Conservation (phyloP, 2,888 invertebrate genomes). For the Spialia ferax region DNA sequence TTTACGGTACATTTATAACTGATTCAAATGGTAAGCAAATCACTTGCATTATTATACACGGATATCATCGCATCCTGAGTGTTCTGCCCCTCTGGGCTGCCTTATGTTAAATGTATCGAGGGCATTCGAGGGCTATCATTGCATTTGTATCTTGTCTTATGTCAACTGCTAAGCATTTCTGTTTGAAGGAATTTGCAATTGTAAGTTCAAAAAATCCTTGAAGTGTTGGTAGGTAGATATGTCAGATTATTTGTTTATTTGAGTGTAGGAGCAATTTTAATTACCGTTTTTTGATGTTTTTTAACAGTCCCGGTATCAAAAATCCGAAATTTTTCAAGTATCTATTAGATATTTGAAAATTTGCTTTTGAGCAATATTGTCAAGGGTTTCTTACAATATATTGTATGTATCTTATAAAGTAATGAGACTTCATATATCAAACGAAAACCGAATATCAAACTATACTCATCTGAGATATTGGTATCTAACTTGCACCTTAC, state of each 20-base stretch:
- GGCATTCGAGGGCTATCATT: constrained; percentile 27
- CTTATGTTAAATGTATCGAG: constrained; percentile 21
- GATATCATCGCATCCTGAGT: constrained; percentile 23
- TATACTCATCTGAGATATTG: neutral
- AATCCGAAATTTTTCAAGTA: no score
- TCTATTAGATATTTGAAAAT: no score
- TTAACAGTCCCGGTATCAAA: no score
- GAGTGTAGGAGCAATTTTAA: no score
- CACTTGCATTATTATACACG: constrained; percentile 39
- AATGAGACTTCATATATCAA: no score
- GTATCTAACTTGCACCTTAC: neutral
- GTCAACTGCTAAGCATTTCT: neutral
- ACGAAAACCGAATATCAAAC: neutral
- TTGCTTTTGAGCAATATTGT: no score
- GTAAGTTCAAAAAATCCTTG: no score
- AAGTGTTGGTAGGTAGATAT: no score
- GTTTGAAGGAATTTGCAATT: neutral
- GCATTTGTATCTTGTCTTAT: constrained; percentile 8
- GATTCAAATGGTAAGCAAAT: constrained; percentile 49
- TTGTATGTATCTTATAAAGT: no score
- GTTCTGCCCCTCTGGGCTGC: constrained; percentile 10
- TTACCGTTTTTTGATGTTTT: no score
- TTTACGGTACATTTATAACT: constrained; percentile 51
- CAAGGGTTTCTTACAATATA: no score
- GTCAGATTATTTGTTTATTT: no score